Percentiles rank a stretch among this genome's conserved stretches.
phyloP scores from a whole-genome alignment of 2,888 invertebrate species.

The Coremacera marginata region DNA sequence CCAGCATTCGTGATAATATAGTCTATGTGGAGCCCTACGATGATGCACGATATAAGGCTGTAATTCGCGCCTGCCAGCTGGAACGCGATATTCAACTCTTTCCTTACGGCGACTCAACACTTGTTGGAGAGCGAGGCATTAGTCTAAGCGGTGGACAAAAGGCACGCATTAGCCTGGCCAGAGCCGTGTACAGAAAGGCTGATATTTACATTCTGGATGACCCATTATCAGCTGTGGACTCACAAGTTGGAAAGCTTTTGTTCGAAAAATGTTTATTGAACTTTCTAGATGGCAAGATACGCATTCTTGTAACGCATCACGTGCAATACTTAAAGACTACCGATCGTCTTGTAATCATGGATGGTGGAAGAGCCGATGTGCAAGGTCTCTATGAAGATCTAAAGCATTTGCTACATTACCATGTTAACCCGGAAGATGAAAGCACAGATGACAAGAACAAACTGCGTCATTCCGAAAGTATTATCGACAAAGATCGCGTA shows the following conservation, averaged over 20 bases:
- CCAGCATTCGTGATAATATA: conserved; percentile 91
- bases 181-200: conserved; percentile 80
- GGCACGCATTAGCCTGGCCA: conserved; percentile 80
- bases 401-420: conserved; percentile 71
- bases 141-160: conserved; percentile 82
- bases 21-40: conserved; percentile 82
- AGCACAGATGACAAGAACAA: conserved; percentile 38
- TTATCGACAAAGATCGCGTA: conserved; percentile 53
- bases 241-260: conserved; percentile 79
- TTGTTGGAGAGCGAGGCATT: conserved; percentile 78
- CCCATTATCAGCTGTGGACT: conserved; percentile 83
- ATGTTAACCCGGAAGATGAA: conserved; percentile 58
- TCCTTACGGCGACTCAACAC: conserved; percentile 71
- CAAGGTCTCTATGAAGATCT: conserved; percentile 69
- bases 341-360: conserved; percentile 72
- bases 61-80: conserved; percentile 74
- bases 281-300: conserved; percentile 74
- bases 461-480: conserved; percentile 56
- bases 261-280: conserved; percentile 78
- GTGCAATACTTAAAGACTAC: conserved; percentile 73
- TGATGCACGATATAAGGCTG: conserved; percentile 71
- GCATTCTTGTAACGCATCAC: conserved; percentile 80
- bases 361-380: conserved; percentile 66
- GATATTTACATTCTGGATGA: conserved; percentile 84
- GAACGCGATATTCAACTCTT: conserved; percentile 75